phyloP scores from a whole-genome alignment of 2,888 invertebrate species.

The Dicroscelio sp. region DNA sequence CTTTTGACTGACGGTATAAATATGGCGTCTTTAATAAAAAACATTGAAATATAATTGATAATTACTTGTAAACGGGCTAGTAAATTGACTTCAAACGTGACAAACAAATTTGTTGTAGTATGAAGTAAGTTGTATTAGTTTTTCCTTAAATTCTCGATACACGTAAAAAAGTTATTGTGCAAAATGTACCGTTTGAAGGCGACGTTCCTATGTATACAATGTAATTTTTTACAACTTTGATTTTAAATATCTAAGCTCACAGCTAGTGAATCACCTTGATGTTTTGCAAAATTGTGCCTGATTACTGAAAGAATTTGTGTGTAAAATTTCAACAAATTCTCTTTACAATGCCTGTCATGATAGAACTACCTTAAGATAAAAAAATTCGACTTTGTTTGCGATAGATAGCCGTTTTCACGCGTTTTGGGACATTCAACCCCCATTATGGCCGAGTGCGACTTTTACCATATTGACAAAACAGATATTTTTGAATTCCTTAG shows the following conservation, averaged over 20 bases:
- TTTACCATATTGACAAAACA: too few relatives aligned
- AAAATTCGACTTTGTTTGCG: too few relatives aligned
- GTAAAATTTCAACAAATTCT: too few relatives aligned
- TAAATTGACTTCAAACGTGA: background rate
- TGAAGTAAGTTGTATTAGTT: background rate
- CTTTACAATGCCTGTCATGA: background rate
- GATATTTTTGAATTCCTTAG: too few relatives aligned
- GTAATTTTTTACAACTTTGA: background rate
- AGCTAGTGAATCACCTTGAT: background rate
- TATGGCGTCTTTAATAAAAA: too few relatives aligned
- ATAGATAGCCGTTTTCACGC: too few relatives aligned
- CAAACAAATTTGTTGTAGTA: background rate
- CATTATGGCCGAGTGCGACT: too few relatives aligned
- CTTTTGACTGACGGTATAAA: too few relatives aligned
- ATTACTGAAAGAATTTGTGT: background rate
- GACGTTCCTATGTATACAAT: background rate
- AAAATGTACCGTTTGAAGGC: background rate
- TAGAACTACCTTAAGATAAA: slow-evolving; percentile 1
- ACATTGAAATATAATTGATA: background rate
- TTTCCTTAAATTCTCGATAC: background rate
- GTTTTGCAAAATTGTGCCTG: background rate
- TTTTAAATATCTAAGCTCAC: background rate
- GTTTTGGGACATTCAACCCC: too few relatives aligned
- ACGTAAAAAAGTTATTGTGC: background rate
- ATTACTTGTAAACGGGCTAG: background rate